Base-by-base conservation (phyloP, 2,113 vertebrate genomes). In the Petrocephalus microphthalmus region DNA sequence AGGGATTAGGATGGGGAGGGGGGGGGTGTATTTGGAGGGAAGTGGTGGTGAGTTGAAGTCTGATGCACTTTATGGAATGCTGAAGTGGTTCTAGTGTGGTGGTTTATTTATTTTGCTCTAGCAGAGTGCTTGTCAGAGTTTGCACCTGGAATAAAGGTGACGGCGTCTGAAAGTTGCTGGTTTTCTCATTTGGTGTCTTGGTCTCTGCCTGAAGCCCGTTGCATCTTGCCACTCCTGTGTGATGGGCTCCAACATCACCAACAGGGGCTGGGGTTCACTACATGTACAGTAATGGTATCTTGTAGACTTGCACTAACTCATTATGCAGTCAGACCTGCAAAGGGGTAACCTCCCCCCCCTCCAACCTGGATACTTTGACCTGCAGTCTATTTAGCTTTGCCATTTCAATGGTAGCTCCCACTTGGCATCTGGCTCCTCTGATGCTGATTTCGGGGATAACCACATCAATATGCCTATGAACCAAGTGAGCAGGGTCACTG, bases 31-130 rank as follows among this genome's bases (percentile, higher is more conserved):
- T 45, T 49, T 51, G 22, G 82, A n/a, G 82, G 82, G 5, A 47
- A 22, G 19, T 42, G 82, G 22, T 42, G 81, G 22, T 51, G 45
- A 52, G 82, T 47, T 15, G 82, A 52, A 78, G 37, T 78, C 17
- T 78, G 82, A 84, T 84, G 82, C 45, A 49, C 82, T 84, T 84
- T 51, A 84, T 29, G 49, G 52, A 52, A 51, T 51, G 45, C 82
- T 84, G 82, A 84, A 29, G 45, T 52, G 49, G 82, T 84, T 49
- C 20, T 19, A 37, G 29, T 29, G 64, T 47, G 13, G 2, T 83
- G 78, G 2, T 51, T 84, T 84, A 51, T 84, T 84, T 51, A 84
- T 84, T 78, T 78, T 78, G 71, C 17, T 78, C 71, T 37, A 42
- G 71, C 33, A 42, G 71, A 17, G 33, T 78, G 29, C 71, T 78